Evolutionary conservation across 2,888 invertebrate species (phyloP).

Genomic region (Pristionchus arcanus): DNA sequence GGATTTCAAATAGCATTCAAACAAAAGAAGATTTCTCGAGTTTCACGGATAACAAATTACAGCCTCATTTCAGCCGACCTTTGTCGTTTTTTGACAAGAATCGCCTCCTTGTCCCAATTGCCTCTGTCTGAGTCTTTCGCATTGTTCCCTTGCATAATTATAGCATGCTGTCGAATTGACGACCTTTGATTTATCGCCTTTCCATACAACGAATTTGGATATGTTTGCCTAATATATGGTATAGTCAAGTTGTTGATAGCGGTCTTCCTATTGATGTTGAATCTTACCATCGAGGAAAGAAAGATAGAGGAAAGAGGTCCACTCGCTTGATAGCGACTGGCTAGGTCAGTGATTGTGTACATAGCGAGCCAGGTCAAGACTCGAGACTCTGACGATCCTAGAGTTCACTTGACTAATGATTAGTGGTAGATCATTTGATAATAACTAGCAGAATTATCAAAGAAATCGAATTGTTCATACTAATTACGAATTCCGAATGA

Average conservation of each 20-base stretch:
- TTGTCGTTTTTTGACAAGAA: background rate
- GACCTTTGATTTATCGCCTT: background rate
- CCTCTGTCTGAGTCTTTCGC: background rate
- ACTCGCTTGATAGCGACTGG: conserved; percentile 5
- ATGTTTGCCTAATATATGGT: background rate
- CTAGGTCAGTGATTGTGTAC: conserved; percentile 30
- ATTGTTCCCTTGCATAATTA: conserved; percentile 23
- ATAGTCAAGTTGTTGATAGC: background rate
- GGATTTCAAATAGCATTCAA: background rate
- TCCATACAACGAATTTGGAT: background rate
- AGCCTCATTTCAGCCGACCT: background rate
- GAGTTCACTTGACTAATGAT: background rate
- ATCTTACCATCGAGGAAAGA: background rate
- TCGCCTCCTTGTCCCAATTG: background rate
- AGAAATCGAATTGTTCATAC: background rate
- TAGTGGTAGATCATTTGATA: background rate
- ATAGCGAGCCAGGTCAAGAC: conserved; percentile 29
- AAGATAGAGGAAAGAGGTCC: too few relatives aligned
- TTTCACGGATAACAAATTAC: background rate
- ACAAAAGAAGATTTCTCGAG: background rate
- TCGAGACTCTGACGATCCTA: background rate
- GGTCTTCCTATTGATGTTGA: conserved; percentile 5
- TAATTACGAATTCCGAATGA: too few relatives aligned
- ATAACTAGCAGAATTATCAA: background rate
- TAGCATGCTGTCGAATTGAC: background rate